These are phyloP conservation scores for Menura novaehollandiae DNA, from an alignment of 2,113 vertebrate genomes.

Conservation along the genomic window DNA sequence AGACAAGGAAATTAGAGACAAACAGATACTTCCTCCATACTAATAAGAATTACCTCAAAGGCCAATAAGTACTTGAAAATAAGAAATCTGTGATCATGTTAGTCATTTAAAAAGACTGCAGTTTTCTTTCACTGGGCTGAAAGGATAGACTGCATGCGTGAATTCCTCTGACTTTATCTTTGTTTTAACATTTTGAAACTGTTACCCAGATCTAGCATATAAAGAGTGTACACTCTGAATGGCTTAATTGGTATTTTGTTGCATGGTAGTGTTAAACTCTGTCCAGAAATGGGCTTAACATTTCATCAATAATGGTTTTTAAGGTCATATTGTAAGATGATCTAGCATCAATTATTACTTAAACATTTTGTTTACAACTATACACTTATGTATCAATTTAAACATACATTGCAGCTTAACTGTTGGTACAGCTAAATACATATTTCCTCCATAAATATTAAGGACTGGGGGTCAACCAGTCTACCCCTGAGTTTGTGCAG, in stretches of 20 bases:
- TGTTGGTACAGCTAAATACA: background rate
- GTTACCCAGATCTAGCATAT: background rate
- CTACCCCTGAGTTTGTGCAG: background rate
- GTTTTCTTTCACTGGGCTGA: background rate
- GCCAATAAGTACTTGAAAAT: background rate
- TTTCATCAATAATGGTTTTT: background rate
- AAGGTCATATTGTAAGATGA: background rate
- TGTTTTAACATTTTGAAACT: background rate
- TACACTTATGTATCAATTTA: background rate
- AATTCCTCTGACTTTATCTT: background rate
- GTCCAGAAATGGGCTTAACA: background rate
- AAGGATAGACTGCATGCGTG: background rate
- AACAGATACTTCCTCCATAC: background rate
- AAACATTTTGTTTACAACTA: background rate
- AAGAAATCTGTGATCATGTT: background rate
- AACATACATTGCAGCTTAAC: background rate
- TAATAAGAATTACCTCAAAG: background rate
- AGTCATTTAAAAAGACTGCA: rapidly evolving
- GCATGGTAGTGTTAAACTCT: background rate
- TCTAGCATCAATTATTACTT: background rate
- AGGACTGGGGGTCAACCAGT: background rate
- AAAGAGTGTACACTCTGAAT: background rate
- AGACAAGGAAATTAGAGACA: background rate
- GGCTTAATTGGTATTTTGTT: background rate
- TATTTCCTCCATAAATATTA: background rate